Evolutionary conservation across 2,113 vertebrate species (phyloP).

Genomic region (Girardinichthys multiradiatus): DNA sequence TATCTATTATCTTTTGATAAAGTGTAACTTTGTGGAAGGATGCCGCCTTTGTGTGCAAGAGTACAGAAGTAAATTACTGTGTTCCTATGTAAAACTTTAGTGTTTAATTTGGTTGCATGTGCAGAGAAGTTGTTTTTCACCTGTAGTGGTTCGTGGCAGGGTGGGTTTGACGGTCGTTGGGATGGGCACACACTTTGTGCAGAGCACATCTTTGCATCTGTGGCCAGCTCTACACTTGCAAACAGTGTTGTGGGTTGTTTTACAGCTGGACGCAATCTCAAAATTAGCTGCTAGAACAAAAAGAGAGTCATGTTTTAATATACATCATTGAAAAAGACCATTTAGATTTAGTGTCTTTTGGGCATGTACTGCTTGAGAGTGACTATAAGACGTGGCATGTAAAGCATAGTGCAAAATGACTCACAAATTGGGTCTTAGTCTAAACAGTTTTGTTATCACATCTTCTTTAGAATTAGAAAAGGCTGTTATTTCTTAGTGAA

Average conservation of each 20-base stretch:
- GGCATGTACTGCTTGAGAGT: not conserved
- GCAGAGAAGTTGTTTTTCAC: not conserved
- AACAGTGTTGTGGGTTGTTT: not conserved
- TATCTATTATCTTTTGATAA: not conserved
- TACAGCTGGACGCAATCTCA: slow-evolving; percentile 41
- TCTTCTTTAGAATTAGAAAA: slow-evolving; percentile 10
- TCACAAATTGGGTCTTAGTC: slow-evolving; percentile 32
- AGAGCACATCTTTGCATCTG: slow-evolving; percentile 25
- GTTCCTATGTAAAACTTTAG: not conserved
- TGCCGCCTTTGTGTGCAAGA: not conserved
- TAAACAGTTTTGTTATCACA: slow-evolving; percentile 13
- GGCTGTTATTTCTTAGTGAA: slow-evolving; percentile 18
- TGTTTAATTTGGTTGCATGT: not conserved
- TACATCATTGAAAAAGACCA: not conserved
- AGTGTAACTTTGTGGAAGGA: not conserved
- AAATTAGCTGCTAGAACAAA: slow-evolving; percentile 40
- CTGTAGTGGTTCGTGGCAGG: slow-evolving; percentile 1
- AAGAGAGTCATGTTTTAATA: not conserved
- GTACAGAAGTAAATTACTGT: not conserved
- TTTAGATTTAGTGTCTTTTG: not conserved
- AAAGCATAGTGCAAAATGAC: slow-evolving; percentile 34
- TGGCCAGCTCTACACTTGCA: slow-evolving; percentile 71
- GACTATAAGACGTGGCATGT: slow-evolving; percentile 1
- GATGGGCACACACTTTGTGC: slow-evolving; percentile 43
- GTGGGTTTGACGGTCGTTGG: not conserved